Evolutionary conservation across 2,113 vertebrate genomes (phyloP), one percentile per base, ranked within the genome.

Genomic region (Psilopogon haemacephalus): DNA sequence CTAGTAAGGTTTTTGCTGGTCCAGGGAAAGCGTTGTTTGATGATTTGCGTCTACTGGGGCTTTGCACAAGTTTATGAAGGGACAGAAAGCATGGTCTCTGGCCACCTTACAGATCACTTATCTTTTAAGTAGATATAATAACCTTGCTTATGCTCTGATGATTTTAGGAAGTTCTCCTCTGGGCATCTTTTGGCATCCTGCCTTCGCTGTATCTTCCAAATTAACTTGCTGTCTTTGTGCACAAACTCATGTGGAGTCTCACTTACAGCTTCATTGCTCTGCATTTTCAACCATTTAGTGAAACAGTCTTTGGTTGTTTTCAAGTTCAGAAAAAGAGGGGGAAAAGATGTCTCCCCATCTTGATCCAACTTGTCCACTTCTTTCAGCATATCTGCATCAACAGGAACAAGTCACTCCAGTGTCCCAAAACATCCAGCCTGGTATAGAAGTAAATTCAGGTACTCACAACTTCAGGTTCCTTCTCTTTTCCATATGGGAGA

Each of bases 91-190:
- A 83, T 1, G 4, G 40, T 80, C 37, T 56, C 89, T 94, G 82
- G 85, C 75, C 78, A 93, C 82, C 85, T 76, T 91, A 83, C 33
- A 91, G 79, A 70, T 32, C 81, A 83, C 67, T 95, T 96, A 87
- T 82, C 50, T 89, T 87, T 87, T 89, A 89, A 94, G 86, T 89
- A 76, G 91, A 52, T 59, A 8, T 42, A 89, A 93, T 92, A 90
- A 90, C 71, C 84, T 89, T 94, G 68, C 63, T 95, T 86, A 46
- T 26, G 67, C 78, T 92, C 86, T 55, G 30, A 85, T 8, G 35
- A 54, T 79, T 95, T 94, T 87, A 89, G 74, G 73, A 82, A 89
- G 63, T 52, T 83, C 33, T 87, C 84, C 81, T 85, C 46, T 67
- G 81, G 77, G 81, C 68, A 79, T 73, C 44, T 37, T 64, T 84